phyloP scores from a whole-genome alignment of 2,113 vertebrate genomes.

The Dermatemys mawii region DNA sequence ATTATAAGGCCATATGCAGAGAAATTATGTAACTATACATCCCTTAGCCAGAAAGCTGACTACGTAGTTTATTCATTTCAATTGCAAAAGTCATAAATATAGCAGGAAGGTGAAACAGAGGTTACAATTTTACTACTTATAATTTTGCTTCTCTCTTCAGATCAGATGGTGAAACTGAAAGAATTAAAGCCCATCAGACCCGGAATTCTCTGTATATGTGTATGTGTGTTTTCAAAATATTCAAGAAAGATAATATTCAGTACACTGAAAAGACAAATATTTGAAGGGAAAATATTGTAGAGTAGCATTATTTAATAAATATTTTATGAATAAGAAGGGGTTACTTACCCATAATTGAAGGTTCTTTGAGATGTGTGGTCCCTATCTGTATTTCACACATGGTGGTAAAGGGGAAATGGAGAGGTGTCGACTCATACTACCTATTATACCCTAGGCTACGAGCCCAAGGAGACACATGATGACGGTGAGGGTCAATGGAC shows the following conservation, averaged over 20 bases:
- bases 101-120: constrained; percentile 72
- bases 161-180: constrained; percentile 48
- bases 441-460: no score
- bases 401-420: no score
- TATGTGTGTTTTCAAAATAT: neutral
- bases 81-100: constrained; percentile 69
- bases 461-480: no score
- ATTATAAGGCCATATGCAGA: constrained; percentile 1
- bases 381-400: neutral
- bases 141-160: constrained; percentile 61
- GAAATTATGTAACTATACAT: constrained; percentile 37
- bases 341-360: neutral
- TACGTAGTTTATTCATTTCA: constrained; percentile 37
- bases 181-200: constrained; percentile 49
- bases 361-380: neutral
- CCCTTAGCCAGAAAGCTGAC: constrained; percentile 51
- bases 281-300: neutral
- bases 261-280: neutral
- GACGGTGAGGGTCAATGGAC: no score
- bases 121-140: constrained; percentile 42
- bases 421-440: no score
- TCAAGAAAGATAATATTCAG: neutral
- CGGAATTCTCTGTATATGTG: neutral
- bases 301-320: neutral
- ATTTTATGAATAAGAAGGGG: neutral